Base-by-base conservation (phyloP, 2,888 invertebrate genomes). In the Bembecia ichneumoniformis region DNA sequence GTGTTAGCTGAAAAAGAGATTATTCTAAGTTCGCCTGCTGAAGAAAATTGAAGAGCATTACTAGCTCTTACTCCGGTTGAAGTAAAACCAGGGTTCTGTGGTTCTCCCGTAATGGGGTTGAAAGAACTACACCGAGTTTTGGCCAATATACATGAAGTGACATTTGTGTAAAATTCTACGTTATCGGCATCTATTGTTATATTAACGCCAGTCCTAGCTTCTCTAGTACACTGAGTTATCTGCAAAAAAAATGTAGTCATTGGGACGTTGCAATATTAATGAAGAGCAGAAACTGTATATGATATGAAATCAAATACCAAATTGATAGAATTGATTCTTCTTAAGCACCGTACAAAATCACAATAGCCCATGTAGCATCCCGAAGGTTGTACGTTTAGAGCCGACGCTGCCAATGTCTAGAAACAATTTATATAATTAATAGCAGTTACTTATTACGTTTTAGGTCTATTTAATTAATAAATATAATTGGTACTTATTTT, bases 61-160 rank as follows among this genome's bases (percentile, higher is more conserved):
- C 87, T 88, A 43, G 88, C 62, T 67, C 72, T 69, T 47, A 65
- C 64, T 51, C 77, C 78, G 50, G 75, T 60, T 46, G 69, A 71
- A 49, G 84, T 74, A 50, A 86, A 77, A 3, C 82, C 82, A 28
- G 88, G 88, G 36, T 87, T 82, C 71, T 91, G 90, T 3, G 88
- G 71, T 51, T 90, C 89, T 11, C 91, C 92, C 1, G 91, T 91
- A 49, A 92, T 91, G 3, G 92, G 91, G 68, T 92, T 92, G 63
- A 82, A 89, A 1, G 81, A 74, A 46, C 89, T 84, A 71, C 92
- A 92, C 49, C 92, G 83, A 1, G 90, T 74, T 62, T 88, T 89
- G 1, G 92, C 91, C 51, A 92, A 69, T 53, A 92, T 87, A 64
- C 92, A 92, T 9, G 91, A 90, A 2, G 91, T 91, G 35, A 91